These are phyloP conservation scores for Lasius fuliginosus DNA, from an alignment of 2,888 invertebrate species.

Conservation along the genomic window DNA sequence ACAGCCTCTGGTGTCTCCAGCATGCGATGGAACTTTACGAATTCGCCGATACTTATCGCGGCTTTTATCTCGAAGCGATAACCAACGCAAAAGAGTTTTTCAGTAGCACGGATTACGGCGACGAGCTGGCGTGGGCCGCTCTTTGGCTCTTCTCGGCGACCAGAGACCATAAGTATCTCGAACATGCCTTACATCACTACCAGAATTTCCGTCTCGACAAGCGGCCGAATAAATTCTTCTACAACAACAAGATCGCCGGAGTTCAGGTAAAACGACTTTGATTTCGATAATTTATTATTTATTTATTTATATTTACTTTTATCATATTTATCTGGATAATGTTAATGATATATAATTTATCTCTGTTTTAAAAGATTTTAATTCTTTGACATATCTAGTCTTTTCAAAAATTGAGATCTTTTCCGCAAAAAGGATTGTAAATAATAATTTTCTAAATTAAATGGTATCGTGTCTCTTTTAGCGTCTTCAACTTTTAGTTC, in stretches of 20 bases:
- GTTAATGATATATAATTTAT: neutral
- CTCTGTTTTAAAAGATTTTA: too few relatives aligned
- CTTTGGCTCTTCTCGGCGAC: constrained; percentile 88
- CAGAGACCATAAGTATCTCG: constrained; percentile 86
- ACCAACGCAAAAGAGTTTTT: constrained; percentile 87
- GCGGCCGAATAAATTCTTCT: constrained; percentile 87
- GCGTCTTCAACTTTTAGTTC: neutral
- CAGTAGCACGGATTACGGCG: constrained; percentile 87
- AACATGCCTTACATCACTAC: constrained; percentile 87
- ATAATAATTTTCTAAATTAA: neutral
- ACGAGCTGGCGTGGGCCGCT: constrained; percentile 88
- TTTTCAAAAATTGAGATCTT: neutral
- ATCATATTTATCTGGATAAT: neutral
- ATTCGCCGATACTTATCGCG: constrained; percentile 87
- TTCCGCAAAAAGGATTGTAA: neutral
- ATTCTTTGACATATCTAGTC: neutral
- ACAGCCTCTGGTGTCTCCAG: constrained; percentile 85
- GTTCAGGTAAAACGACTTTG: constrained; percentile 85
- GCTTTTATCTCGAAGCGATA: constrained; percentile 87
- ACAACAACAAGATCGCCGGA: constrained; percentile 88
- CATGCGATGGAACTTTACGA: constrained; percentile 87
- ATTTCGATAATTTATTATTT: neutral
- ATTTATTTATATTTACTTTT: neutral
- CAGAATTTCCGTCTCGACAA: constrained; percentile 86
- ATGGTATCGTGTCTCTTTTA: neutral